phyloP scores from a whole-genome alignment of 2,797 vertebrate species.

The Phoebastria nigripes region DNA sequence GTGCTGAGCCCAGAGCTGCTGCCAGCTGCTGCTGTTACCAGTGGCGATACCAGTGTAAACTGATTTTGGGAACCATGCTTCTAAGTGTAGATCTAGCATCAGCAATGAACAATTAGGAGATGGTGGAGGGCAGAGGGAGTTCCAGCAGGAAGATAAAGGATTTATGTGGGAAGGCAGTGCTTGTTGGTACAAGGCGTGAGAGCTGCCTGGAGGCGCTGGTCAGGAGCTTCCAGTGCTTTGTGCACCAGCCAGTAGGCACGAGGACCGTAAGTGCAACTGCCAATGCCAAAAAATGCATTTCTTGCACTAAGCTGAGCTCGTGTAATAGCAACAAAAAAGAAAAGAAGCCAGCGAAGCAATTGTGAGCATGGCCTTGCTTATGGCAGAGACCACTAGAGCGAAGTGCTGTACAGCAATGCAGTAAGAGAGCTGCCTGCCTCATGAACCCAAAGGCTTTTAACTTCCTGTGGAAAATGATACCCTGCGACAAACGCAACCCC shows the following conservation, averaged over 20 bases:
- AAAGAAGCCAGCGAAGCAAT: background rate
- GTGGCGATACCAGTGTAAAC: background rate
- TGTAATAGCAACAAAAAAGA: background rate
- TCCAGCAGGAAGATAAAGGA: background rate
- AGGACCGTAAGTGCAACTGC: background rate
- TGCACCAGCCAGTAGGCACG: background rate
- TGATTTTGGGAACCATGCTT: background rate
- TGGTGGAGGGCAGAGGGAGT: background rate
- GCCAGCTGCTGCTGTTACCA: background rate
- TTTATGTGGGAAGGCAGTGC: background rate
- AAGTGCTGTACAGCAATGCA: background rate
- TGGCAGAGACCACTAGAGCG: background rate
- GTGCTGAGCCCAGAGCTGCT: background rate
- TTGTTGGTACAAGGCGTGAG: background rate
- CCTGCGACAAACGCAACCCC: background rate
- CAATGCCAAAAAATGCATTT: background rate
- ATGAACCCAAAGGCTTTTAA: background rate
- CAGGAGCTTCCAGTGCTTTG: background rate
- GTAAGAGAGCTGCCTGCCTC: background rate
- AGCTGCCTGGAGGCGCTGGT: background rate
- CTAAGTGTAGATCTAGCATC: background rate
- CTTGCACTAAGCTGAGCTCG: background rate
- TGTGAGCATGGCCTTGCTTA: fast-evolving
- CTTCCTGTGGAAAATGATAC: background rate
- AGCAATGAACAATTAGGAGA: background rate